Evolutionary conservation across 2,797 vertebrate genomes (phyloP), one percentile per base, ranked within the genome.

Genomic region (Sebastes nivosus): DNA sequence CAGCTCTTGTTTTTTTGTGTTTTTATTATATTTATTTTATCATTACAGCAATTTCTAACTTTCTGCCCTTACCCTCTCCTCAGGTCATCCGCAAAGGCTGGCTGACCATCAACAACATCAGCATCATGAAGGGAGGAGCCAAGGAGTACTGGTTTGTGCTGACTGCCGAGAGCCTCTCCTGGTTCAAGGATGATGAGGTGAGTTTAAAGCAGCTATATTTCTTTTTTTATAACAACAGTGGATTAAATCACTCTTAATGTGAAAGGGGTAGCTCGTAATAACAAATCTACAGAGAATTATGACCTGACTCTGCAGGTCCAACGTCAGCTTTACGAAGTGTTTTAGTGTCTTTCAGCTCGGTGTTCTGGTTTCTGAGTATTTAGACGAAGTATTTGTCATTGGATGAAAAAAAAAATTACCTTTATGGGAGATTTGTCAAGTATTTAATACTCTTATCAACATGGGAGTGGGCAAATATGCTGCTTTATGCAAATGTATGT

Each of bases 71-170:
- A 3, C 58, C 79, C 20, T 67, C 4, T 36, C 57, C 82, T 16
- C 87, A 99, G 98, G 98, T 99, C 65, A 99, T 99, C 77, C 96
- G 98, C 61, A 99, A 99, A 89, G 98, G 98, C 67, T 99, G 98
- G 98, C 90, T 99, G 90, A 99, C 98, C 86, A 99, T 99, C 93
- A 99, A 97, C 95, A 99, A 99, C 91, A 99, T 99, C 79, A 97
- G 98, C 89, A 98, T 99, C 93, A 99, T 99, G 96, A 99, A 99
- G 92, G 98, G 98, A 77, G 98, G 98, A 60, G 97, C 98, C 60
- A 99, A 99, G 87, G 98, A 99, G 60, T 99, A 99, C 85, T 99
- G 98, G 98, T 99, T 99, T 14, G 97, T 99, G 89, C 95, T 99
- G 73, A 99, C 97, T 2, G 98, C 98, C 0, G 98, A 99, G 92